Conservation (phyloP, 2,888 invertebrate genomes). For the Acanthosepion esculentum region DNA sequence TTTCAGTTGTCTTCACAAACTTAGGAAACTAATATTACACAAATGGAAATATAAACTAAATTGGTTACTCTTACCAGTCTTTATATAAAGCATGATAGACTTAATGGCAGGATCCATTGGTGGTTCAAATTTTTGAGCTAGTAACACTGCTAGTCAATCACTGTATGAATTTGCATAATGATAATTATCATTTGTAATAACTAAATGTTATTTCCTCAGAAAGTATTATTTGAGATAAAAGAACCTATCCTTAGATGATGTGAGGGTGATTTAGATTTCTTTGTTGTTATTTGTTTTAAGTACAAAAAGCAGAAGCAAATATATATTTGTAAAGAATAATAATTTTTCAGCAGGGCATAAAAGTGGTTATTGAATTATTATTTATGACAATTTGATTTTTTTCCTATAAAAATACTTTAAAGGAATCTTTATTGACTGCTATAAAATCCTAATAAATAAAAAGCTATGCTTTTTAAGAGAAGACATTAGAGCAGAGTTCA, state of each 20-base stretch:
- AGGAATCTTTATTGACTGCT: background rate
- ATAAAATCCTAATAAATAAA: background rate
- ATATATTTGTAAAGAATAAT: background rate
- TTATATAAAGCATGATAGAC: too few species aligned
- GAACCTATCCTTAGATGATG: background rate
- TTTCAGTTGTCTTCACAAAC: too few species aligned
- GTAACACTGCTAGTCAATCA: too few species aligned
- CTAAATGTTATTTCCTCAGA: background rate
- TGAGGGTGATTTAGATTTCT: background rate
- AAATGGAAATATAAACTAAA: too few species aligned
- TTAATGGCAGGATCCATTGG: too few species aligned
- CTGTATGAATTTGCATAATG: too few species aligned
- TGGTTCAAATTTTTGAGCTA: too few species aligned
- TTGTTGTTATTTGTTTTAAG: background rate
- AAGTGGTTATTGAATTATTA: background rate
- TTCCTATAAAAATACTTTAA: background rate
- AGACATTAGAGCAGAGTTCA: background rate
- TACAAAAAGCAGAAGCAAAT: background rate
- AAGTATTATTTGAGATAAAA: background rate
- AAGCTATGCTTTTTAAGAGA: background rate
- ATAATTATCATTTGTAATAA: background rate
- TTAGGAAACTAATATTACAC: too few species aligned
- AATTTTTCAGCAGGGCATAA: background rate
- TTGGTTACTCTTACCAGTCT: too few species aligned
- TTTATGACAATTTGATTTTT: background rate